Base-by-base conservation (phyloP, 1,140 invertebrate genomes). In the Teleopsis dalmanni region DNA sequence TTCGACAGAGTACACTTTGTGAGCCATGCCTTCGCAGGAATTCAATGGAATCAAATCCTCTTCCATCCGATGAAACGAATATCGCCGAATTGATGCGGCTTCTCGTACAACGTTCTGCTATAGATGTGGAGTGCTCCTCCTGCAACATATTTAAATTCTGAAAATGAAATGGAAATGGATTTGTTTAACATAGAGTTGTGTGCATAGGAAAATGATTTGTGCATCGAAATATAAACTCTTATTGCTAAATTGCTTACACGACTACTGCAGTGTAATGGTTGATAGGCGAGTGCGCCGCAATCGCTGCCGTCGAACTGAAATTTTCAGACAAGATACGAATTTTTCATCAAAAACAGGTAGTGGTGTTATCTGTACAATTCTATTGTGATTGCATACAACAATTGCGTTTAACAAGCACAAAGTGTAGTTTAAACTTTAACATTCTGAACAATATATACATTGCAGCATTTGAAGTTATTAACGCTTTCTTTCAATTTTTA, bases 61-160 rank as follows among this genome's bases (percentile, higher is more conserved):
- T 78, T 2, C 84, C 83, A 64, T 85, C 84, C 52, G 80, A 79
- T 36, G 81, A 83, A 16, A 81, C 76, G 58, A 82, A 82, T 56
- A 86, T 85, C 52, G 84, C 85, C 48, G 84, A 87, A 63, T 87
- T 87, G 57, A 86, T 82, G 14, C 85, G 75, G 47, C 82, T 83
- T 47, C 85, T 75, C 33, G 76, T 78, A 53, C 78, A 78, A 45
- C 78, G 79, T 41, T 71, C 68, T 48, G 68, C 59, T 41, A 71
- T 65, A 36, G 63, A 65, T 31, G 60, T 59, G 47, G 68, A 70
- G n/a, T 58, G 68, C 50, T 70, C 68, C 49, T 71, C 68, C 19
- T 59, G 62, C 45, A 63, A 49, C 56, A 64, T 62, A 67, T 82
- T 81, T 76, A 82, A 78, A 73, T 83, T 81, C 82, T 84, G 76